Conservation (phyloP, 2,113 vertebrate genomes). For the Falco punctatus region DNA sequence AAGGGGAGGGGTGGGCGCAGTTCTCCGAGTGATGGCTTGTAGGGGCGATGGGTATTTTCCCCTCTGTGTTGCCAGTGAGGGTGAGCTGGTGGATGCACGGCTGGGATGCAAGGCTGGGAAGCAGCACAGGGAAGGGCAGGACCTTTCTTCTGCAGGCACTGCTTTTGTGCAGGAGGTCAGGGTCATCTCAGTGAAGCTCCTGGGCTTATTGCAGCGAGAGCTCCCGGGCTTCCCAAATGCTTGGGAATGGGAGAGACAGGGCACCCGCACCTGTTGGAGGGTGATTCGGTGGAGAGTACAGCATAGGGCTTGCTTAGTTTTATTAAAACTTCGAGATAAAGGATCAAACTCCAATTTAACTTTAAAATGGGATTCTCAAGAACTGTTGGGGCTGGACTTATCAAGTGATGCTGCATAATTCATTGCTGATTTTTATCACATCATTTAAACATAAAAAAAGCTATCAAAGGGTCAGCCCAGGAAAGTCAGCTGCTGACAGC, state of each 20-base stretch:
- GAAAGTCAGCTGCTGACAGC: not conserved
- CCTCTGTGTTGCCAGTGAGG: not conserved
- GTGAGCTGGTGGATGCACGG: not conserved
- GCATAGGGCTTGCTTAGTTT: not conserved
- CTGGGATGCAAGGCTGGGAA: not conserved
- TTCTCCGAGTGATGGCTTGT: constrained; percentile 1
- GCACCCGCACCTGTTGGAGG: not conserved
- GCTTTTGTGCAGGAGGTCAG: not conserved
- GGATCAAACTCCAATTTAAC: constrained; percentile 11
- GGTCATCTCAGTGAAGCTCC: no score
- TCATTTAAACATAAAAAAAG: constrained; percentile 14
- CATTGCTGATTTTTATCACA: constrained; percentile 52
- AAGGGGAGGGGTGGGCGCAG: not conserved
- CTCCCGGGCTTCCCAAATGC: rapidly evolving
- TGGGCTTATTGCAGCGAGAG: not conserved
- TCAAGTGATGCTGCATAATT: constrained; percentile 35
- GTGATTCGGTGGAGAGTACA: not conserved
- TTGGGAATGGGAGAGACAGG: not conserved
- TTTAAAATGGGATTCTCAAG: constrained; percentile 42
- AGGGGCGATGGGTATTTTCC: not conserved
- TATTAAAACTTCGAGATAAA: constrained; percentile 37
- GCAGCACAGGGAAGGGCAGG: not conserved
- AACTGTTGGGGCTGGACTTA: constrained; percentile 1
- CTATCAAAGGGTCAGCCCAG: not conserved
- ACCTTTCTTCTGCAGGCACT: not conserved